These are phyloP conservation scores for Tretioscincus oriximinensis DNA, from an alignment of 2,113 vertebrate species.

Conservation along the genomic window DNA sequence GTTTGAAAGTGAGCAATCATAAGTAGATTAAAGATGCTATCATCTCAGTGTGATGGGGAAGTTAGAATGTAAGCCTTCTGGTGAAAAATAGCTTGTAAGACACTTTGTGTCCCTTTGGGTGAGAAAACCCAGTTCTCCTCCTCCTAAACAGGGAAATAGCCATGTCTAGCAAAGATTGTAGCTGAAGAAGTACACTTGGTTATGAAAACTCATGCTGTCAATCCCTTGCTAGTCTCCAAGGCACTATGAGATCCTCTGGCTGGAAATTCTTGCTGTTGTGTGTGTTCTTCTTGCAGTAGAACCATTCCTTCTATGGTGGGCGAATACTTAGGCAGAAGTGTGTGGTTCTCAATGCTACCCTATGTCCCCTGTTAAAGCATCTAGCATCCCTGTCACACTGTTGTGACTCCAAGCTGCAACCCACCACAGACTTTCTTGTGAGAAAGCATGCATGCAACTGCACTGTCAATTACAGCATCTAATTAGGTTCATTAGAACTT, in stretches of 20 bases:
- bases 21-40: too few relatives aligned
- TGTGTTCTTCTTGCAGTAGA: constrained; percentile 28
- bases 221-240: too few relatives aligned
- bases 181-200: too few relatives aligned
- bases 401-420: constrained; percentile 18
- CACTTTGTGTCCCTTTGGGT: too few relatives aligned
- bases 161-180: too few relatives aligned
- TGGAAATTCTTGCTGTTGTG: constrained; percentile 14
- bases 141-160: too few relatives aligned
- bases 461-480: background rate
- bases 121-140: too few relatives aligned
- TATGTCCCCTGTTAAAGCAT: background rate
- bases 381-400: constrained; percentile 26
- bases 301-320: background rate
- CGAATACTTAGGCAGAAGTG: background rate
- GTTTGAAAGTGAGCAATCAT: too few relatives aligned
- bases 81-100: too few relatives aligned
- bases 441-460: background rate
- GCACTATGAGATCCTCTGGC: constrained; percentile 17
- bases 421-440: background rate
- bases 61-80: too few relatives aligned
- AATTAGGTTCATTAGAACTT: constrained; percentile 3
- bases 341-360: constrained; percentile 1
- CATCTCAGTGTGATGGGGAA: too few relatives aligned
- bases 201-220: too few relatives aligned